Percentiles rank a stretch among this genome's conserved stretches.
These are phyloP conservation scores for Emydoidea blandingii DNA, from an alignment of 2,797 vertebrate species.

Conservation along the genomic window DNA sequence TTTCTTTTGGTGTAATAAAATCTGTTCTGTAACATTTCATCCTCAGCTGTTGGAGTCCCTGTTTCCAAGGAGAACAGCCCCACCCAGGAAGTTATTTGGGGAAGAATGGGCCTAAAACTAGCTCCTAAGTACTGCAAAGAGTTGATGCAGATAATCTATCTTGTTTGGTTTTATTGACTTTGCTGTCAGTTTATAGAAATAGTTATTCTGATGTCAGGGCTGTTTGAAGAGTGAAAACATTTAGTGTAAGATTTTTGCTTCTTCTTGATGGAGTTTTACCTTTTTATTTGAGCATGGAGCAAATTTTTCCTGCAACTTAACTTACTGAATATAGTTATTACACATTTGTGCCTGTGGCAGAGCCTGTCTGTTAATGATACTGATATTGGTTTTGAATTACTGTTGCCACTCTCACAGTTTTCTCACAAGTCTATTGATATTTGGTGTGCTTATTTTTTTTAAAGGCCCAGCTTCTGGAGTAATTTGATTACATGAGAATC, in stretches of 20 bases:
- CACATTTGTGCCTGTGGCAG: accelerated
- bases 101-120: background rate
- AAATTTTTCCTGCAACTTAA: background rate
- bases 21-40: background rate
- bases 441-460: background rate
- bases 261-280: background rate
- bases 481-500: background rate
- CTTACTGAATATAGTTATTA: background rate
- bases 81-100: background rate
- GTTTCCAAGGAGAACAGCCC: background rate
- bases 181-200: background rate
- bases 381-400: background rate
- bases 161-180: background rate
- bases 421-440: background rate
- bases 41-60: background rate
- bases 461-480: background rate
- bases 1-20: background rate
- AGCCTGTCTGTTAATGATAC: background rate
- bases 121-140: background rate
- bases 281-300: background rate
- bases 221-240: background rate
- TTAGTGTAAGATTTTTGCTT: background rate
- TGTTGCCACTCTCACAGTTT: background rate
- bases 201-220: background rate
- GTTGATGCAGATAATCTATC: background rate